Evolutionary conservation across 1,140 invertebrate genomes (phyloP).

Genomic region (Brachystomella parvula): DNA sequence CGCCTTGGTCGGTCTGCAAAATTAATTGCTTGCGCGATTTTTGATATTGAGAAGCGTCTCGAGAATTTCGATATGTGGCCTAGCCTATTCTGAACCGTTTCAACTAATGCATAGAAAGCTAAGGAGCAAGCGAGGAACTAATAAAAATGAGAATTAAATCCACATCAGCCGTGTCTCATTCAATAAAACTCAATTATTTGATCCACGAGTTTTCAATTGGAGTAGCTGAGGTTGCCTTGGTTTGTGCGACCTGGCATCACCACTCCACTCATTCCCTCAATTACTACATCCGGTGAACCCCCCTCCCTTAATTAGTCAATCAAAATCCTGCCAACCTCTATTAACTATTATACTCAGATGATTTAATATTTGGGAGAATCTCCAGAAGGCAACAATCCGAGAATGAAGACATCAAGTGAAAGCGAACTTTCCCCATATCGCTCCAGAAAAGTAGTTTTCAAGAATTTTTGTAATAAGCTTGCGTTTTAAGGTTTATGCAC

Average conservation of each 20-base stretch:
- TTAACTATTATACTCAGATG: background rate
- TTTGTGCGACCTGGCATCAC: background rate
- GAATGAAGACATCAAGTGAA: background rate
- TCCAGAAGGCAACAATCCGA: background rate
- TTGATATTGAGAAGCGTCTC: too few relatives aligned
- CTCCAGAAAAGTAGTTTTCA: background rate
- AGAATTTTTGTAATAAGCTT: background rate
- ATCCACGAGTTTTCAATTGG: background rate
- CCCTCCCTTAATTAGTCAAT: slow-evolving; percentile 2
- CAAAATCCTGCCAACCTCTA: background rate
- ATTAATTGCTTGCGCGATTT: too few relatives aligned
- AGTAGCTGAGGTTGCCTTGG: background rate
- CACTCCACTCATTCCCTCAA: background rate
- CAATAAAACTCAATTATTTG: background rate
- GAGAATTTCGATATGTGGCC: too few relatives aligned
- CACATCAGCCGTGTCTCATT: background rate
- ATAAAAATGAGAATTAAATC: too few relatives aligned
- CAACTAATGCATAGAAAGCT: too few relatives aligned
- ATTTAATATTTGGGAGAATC: background rate
- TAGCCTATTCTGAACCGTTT: too few relatives aligned
- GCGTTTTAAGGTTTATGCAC: background rate
- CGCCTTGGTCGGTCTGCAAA: too few relatives aligned
- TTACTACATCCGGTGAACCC: background rate
- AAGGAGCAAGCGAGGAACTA: too few relatives aligned
- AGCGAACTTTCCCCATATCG: background rate